Evolutionary conservation across 1,140 invertebrate genomes (phyloP).

Genomic region (Dermatophagoides farinae): DNA sequence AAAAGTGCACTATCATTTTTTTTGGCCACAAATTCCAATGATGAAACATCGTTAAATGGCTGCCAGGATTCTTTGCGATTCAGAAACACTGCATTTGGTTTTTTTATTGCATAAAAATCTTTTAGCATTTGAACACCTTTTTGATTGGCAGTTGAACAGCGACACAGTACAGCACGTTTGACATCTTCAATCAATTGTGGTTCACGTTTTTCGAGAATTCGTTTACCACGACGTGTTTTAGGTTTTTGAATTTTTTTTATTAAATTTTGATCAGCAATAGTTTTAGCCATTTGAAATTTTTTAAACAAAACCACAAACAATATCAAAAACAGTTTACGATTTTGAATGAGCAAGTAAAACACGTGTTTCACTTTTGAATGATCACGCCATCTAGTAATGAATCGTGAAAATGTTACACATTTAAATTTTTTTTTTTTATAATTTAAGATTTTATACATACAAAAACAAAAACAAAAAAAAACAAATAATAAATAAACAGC

Average conservation of each 20-base stretch:
- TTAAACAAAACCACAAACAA: background rate
- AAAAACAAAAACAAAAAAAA: no score
- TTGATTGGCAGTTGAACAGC: slow-evolving; percentile 61
- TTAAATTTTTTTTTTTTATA: no score
- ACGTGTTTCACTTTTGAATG: no score
- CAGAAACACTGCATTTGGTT: slow-evolving; percentile 11
- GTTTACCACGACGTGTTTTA: slow-evolving; percentile 67
- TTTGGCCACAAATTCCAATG: slow-evolving; percentile 53
- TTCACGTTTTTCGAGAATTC: slow-evolving; percentile 51
- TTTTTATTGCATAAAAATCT: slow-evolving; percentile 43
- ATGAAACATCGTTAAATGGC: slow-evolving; percentile 60
- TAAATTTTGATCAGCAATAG: background rate
- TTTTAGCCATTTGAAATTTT: background rate
- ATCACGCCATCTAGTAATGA: no score
- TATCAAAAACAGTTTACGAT: background rate
- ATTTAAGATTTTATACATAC: no score
- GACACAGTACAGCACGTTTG: slow-evolving; percentile 62
- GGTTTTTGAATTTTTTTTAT: slow-evolving; percentile 43
- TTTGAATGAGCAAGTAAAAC: background rate
- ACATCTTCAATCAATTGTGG: slow-evolving; percentile 71
- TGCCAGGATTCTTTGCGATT: slow-evolving; percentile 51
- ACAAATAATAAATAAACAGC: no score
- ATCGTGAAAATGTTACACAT: no score
- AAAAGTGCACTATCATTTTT: slow-evolving; percentile 77
- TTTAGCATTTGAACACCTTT: slow-evolving; percentile 51